Percentiles rank a stretch among this genome's conserved stretches.
These are phyloP conservation scores for Shinisaurus crocodilurus DNA, from an alignment of 2,113 vertebrate species.

Conservation along the genomic window DNA sequence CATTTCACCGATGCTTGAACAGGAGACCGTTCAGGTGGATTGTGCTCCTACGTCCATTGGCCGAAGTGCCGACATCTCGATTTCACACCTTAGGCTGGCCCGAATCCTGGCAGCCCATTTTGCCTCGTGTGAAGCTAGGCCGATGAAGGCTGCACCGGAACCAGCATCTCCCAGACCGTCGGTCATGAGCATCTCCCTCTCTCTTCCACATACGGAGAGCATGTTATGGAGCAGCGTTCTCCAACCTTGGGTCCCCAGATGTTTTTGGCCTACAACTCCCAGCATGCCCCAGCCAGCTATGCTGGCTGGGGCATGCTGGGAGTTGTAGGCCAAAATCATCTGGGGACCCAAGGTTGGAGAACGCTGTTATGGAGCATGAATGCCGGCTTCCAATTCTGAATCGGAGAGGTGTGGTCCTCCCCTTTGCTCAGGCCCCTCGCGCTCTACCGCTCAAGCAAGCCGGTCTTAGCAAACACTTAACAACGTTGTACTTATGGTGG, in stretches of 20 bases:
- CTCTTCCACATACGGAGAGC: not conserved
- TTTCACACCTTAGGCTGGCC: not conserved
- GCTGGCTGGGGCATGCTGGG: too few species aligned
- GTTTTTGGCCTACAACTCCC: too few species aligned
- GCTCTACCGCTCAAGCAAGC: too few species aligned
- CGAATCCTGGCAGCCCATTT: not conserved
- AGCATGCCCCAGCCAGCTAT: too few species aligned
- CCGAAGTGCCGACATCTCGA: too few species aligned
- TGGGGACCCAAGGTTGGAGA: too few species aligned
- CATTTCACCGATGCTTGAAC: not conserved
- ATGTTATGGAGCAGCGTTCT: not conserved
- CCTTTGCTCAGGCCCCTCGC: not conserved
- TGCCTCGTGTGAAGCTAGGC: not conserved
- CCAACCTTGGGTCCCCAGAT: too few species aligned
- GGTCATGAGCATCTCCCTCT: not conserved
- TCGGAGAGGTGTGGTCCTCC: not conserved
- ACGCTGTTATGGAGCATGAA: too few species aligned
- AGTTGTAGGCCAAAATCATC: too few species aligned
- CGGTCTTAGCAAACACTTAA: too few species aligned
- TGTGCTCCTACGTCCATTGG: not conserved
- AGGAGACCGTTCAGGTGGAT: not conserved
- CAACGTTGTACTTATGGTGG: not conserved
- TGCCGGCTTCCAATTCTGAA: not conserved
- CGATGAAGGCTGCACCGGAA: not conserved
- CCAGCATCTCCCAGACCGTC: too few species aligned